Conservation (phyloP, 2,797 vertebrate genomes). For the Arremon brunneinucha region DNA sequence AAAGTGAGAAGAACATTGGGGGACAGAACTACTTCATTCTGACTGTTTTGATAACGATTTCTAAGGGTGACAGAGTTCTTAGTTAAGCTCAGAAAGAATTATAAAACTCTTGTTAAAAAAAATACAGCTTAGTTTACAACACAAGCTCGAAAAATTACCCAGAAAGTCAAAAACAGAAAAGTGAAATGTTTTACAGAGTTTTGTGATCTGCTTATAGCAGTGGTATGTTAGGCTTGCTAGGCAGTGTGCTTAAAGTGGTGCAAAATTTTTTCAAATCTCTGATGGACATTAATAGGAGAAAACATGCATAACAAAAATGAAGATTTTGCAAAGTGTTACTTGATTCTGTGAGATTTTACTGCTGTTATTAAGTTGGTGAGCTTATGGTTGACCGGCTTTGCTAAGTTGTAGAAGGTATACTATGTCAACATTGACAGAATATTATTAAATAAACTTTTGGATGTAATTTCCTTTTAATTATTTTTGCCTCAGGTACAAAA, state of each 20-base stretch:
- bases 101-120: background rate
- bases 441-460: background rate
- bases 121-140: background rate
- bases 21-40: background rate
- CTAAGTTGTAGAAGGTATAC: background rate
- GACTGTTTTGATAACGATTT: background rate
- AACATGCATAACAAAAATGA: rapidly evolving
- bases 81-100: background rate
- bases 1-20: background rate
- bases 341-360: background rate
- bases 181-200: background rate
- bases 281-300: background rate
- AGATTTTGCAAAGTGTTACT: background rate
- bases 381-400: background rate
- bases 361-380: background rate
- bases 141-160: background rate
- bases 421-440: background rate
- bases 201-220: background rate
- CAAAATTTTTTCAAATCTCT: background rate
- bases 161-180: background rate
- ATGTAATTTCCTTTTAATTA: background rate
- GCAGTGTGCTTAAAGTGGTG: background rate
- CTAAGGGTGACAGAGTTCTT: background rate
- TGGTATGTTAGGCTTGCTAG: background rate
- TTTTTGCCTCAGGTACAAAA: background rate